phyloP scores from a whole-genome alignment of 2,113 vertebrate species.

The Piprites chloris region DNA sequence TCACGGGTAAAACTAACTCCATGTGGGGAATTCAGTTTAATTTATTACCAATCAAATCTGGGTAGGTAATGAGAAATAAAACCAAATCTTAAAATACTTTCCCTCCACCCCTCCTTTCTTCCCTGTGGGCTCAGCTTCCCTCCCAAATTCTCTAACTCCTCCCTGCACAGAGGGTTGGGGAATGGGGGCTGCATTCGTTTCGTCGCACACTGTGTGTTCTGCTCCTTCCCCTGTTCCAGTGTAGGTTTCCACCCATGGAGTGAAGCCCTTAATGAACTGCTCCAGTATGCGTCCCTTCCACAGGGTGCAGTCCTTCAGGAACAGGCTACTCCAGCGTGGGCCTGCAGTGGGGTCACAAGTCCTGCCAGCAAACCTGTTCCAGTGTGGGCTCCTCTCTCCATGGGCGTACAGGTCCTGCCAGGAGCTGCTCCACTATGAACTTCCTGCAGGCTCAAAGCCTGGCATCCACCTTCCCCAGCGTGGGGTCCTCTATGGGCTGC shows the following conservation, averaged over 20 bases:
- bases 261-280: background rate
- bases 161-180: too few relatives aligned
- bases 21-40: too few relatives aligned
- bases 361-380: background rate
- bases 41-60: too few relatives aligned
- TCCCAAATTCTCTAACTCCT: too few relatives aligned
- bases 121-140: too few relatives aligned
- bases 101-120: too few relatives aligned
- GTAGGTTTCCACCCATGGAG: background rate
- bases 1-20: too few relatives aligned
- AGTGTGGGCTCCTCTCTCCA: background rate
- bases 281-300: background rate
- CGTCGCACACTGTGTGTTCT: background rate
- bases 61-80: too few relatives aligned
- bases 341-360: background rate
- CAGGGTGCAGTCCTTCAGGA: background rate
- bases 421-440: background rate
- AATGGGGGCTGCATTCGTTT: background rate
- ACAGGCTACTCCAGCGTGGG: background rate
- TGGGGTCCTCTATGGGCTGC: background rate
- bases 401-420: background rate
- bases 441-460: background rate
- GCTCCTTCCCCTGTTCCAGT: background rate
- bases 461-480: background rate
- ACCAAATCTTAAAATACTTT: too few relatives aligned